Evolutionary conservation across 2,113 vertebrate species (phyloP), one percentile per base, ranked within the genome.

Genomic region (Rhipidura dahli): DNA sequence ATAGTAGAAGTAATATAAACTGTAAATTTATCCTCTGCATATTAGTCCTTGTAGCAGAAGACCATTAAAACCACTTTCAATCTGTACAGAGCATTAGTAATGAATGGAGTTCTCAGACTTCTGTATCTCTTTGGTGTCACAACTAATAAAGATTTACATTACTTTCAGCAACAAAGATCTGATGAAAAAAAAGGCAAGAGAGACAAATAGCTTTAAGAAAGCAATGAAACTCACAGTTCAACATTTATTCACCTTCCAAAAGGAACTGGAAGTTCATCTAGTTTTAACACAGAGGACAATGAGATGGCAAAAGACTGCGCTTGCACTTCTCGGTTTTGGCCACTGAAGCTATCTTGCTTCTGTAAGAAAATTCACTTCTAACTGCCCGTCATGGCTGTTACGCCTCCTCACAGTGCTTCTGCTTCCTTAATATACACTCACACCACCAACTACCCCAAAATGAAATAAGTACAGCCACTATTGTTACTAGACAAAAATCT

Each of bases 121-220:
- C 20, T 69, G 28, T 45, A 60, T 83, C 61, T 72, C 70, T 91
- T 64, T 60, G 15, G 30, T 89, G 49, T 8, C 65, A 68, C n/a
- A 89, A 56, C 44, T 75, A 95, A 90, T 50, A 50, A 91, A 85
- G 66, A 85, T 61, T 85, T 91, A 89, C 26, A 14, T 56, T 69
- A 79, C 59, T 90, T 87, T 72, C 57, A 72, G 71, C 49, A 91
- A 85, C 31, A 85, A 89, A 87, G 53, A 79, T n/a, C 31, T 85
- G 22, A 72, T 15, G 24, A 45, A 71, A 87, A 71, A 87, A 90
- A 64, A 69, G 56, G 35, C 56, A 89, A 66, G 44, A 73, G 24
- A 93, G 33, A 89, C 37, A 95, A 91, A 93, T 1, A 45, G 54
- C 24, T 92, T 33, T 2, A 1, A 78, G 30, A 90, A 94, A 51